Evolutionary conservation across 1,140 invertebrate genomes (phyloP), one percentile per base, ranked within the genome.

Genomic region (Drosophila triauraria): DNA sequence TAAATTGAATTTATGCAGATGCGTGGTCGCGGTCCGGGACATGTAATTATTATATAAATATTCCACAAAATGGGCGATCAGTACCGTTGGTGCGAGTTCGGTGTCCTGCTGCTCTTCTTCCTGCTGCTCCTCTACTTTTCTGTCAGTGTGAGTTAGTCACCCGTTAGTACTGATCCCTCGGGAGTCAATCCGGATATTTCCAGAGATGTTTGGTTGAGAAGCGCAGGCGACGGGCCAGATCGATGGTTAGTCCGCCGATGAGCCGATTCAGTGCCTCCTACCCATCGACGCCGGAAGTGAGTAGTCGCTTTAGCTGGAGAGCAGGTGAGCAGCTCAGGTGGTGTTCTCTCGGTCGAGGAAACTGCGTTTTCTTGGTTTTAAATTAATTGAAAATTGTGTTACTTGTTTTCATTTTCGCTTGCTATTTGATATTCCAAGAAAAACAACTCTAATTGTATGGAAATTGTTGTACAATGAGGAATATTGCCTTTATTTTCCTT

Each of bases 291-390:
- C 61, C 72, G 25, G 38, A 20, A 43, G 32, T 48, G 27, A 50
- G 46, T 51, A 27, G 51, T 38, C 71, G 70, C 2, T 44, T 56
- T 25, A 69, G 63, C 17, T 61, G 48, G 74, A 69, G 20, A 43
- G 12, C 74, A 78, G 75, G 75, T 78, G 75, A 78, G 75, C 53
- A 70, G 54, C 4, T 38, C 27, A 40, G 40, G 57, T 23, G 32
- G 15, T 13, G 15, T 15, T 9, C 13, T 20, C 35, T 17, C 47
- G 27, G 32, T 25, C 25, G 54, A 35, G 27, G 6, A 17, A 30
- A 20, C 17, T n/a, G 17, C 3, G 4, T 35, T 35, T 20, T 48
- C 1, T 64, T 32, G 12, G 8, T 3, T 50, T 8, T 47, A 40
- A 78, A 69, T 53, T 54, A 42, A 65, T 65, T 50, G 43, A 35